Evolutionary conservation across 2,888 invertebrate species (phyloP), one percentile per base, ranked within the genome.

Genomic region (Mimumesa dahlbomi): DNA sequence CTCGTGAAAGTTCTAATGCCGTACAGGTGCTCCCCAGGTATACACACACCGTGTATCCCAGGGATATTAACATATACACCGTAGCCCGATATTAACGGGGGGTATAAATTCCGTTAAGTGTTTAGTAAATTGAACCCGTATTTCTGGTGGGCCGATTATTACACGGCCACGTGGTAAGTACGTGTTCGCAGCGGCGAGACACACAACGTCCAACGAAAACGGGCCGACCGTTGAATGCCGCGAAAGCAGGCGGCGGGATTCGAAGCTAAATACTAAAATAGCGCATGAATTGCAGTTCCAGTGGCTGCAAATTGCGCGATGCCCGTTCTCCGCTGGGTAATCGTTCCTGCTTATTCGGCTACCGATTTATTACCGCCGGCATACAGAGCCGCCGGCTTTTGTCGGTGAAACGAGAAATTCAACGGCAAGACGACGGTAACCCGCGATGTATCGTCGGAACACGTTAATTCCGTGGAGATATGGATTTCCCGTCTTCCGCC

Each of bases 241-340:
- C 11, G 46, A 48, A 25, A 16, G 34, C 36, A 13, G n/a, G 36
- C 49, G 36, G 6, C 31, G 31, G 5, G 18, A 25, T 48, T 31
- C 48, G 48, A 49, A 31, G 36, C 31, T 49, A 49, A 49, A 49
- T 34, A 49, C 49, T 18, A 49, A 49, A 49, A 49, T 49, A 49
- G 49, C 49, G 36, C 36, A 16, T 19, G 19, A 49, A 49, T 36
- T 34, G 49, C 21, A n/a, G 49, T 34, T 19, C 29, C 11, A 34
- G 34, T 13, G 36, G 49, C 49, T 49, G 49, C 49, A n/a, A 34
- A 16, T 45, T 45, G 45, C 22, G 21, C 45, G 45, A 19, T 21
- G 34, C 49, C n/a, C 31, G 31, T 31, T 49, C 22, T 36, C 34
- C 34, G 36, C 49, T 19, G 29, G n/a, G 31, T 7, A 36, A n/a